phyloP scores from a whole-genome alignment of 2,113 vertebrate genomes.

The Dipodomys merriami region DNA sequence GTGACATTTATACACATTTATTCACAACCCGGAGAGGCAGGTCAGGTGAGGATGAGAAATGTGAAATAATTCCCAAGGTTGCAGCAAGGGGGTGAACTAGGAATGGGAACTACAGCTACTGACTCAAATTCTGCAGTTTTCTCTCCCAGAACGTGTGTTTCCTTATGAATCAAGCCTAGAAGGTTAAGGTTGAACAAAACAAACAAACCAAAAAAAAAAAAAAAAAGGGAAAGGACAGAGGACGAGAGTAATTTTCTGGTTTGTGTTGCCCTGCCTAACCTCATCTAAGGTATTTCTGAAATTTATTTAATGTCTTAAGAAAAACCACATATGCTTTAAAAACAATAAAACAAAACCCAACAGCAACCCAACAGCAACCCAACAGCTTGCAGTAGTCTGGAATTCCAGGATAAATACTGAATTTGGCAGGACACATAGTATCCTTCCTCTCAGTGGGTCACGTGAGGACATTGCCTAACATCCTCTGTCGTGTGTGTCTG shows the following conservation, averaged over 20 bases:
- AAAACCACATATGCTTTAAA: constrained; percentile 68
- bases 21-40: not conserved
- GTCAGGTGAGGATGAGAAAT: constrained; percentile 51
- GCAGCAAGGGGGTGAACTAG: constrained; percentile 28
- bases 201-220: not conserved
- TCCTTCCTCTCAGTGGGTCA: constrained; percentile 80
- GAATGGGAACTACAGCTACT: constrained; percentile 52
- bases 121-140: constrained; percentile 64
- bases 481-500: constrained; percentile 58
- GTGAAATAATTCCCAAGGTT: constrained; percentile 41
- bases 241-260: not conserved
- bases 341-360: constrained; percentile 1
- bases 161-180: constrained; percentile 51
- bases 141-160: constrained; percentile 23
- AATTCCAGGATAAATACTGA: constrained; percentile 78
- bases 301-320: constrained; percentile 73
- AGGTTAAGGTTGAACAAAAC: constrained; percentile 50
- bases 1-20: not conserved
- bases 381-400: constrained; percentile 75
- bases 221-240: not conserved
- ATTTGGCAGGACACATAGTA: constrained; percentile 76
- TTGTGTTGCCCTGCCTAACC: constrained; percentile 48
- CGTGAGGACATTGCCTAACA: constrained; percentile 78
- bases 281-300: constrained; percentile 63
- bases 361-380: not conserved